Base-by-base conservation (phyloP, 1,140 invertebrate genomes). In the Dolichoris vasculosae region DNA sequence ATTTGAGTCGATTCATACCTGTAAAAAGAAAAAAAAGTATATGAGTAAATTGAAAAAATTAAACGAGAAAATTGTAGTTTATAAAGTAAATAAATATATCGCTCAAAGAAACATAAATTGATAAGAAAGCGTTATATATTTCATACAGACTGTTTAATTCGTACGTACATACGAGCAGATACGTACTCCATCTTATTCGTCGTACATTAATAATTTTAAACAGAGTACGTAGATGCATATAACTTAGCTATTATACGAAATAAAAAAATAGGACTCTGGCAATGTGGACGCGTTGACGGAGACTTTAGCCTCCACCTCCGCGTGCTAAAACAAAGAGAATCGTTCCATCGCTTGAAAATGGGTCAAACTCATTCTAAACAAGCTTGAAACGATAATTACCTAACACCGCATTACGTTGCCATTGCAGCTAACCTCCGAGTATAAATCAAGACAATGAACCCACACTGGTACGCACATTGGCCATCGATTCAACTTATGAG, bases 391-490 rank as follows among this genome's bases (percentile, higher is more conserved):
- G 83, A 80, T 81, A 80, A 85, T 85, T 59, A 79, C 32, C 63
- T 38, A 30, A n/a, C 40, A 15, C 82, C 48, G 20, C 23, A 40
- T 67, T 77, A 63, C 55, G 6, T 0, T 30, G 32, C 7, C 13
- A 32, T 17, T 40, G 35, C 32, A 77, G 51, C 35, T 13, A 59
- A 30, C 38, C 51, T 63, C 64, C 75, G 71, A 84, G 71, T 85
- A 89, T 89, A 87, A 88, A 87, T 89, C 88, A 88, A 89, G 89
- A 87, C 87, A 87, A 87, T 86, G 86, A 87, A 85, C 82, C 83
- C 71, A 15, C 67, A 71, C n/a, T 23, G 35, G 32, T 40, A 71
- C 26, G 64, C 64, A 73, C 64, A 30, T 32, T 26, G 17, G 32
- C 35, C 23, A 71, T 71, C 67, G 67, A 71, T 71, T 71, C 15